phyloP scores from a whole-genome alignment of 1,140 invertebrate species.

The Aphis gossypii region DNA sequence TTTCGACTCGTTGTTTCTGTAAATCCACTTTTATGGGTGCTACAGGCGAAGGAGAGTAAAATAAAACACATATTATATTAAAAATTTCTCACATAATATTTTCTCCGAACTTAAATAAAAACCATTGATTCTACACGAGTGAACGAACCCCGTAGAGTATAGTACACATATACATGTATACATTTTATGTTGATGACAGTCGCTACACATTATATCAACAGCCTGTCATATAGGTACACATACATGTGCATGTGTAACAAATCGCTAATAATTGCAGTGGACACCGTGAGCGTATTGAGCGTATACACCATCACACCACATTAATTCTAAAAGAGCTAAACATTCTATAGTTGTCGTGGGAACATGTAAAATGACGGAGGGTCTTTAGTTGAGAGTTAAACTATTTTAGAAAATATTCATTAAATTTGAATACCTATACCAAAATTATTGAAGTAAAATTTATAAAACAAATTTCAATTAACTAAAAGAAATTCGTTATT shows the following conservation, averaged over 20 bases:
- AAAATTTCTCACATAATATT: background rate
- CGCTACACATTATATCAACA: background rate
- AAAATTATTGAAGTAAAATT: background rate
- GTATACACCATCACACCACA: conserved; percentile 30
- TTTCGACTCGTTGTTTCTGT: background rate
- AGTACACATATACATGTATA: background rate
- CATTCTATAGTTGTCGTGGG: background rate
- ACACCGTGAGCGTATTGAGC: background rate
- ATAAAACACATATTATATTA: background rate
- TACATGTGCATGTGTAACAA: conserved; percentile 51
- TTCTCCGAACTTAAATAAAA: background rate
- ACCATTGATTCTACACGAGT: background rate
- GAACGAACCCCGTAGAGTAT: background rate
- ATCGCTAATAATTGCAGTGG: conserved; percentile 49
- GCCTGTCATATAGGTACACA: background rate
- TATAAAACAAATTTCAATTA: too few relatives aligned
- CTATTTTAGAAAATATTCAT: background rate
- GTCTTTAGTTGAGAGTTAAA: background rate
- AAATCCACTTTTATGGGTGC: conserved; percentile 1
- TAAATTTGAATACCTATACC: background rate
- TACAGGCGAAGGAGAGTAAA: background rate
- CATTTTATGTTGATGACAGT: background rate
- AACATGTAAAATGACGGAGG: background rate
- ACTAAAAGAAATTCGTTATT: background rate
- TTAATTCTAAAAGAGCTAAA: background rate